Evolutionary conservation across 2,888 invertebrate species (phyloP).

Genomic region (Lamproptera curius): DNA sequence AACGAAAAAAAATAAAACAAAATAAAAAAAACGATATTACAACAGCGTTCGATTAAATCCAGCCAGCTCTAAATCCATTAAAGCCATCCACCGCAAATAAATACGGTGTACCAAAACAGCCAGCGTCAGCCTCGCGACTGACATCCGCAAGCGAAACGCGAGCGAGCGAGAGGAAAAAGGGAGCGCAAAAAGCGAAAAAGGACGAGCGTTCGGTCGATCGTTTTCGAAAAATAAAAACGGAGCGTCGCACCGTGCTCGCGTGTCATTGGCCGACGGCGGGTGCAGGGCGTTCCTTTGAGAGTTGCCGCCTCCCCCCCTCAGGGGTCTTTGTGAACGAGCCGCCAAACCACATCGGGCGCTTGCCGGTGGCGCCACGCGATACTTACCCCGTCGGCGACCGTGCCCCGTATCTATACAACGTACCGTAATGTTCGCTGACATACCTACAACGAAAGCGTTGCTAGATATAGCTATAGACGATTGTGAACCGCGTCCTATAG

Average conservation of each 20-base stretch:
- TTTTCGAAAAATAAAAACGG: constrained; percentile 66
- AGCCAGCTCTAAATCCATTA: constrained; percentile 1
- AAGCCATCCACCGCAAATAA: too few species aligned
- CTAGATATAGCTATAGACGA: too few species aligned
- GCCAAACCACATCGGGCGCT: constrained; percentile 73
- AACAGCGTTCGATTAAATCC: background rate
- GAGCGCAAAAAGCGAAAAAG: constrained; percentile 40
- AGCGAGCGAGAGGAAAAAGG: constrained; percentile 23
- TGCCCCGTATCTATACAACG: too few species aligned
- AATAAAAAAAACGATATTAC: too few species aligned
- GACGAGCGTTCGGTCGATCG: constrained; percentile 41
- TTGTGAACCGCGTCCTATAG: too few species aligned
- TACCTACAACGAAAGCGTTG: too few species aligned
- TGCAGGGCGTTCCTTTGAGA: constrained; percentile 51
- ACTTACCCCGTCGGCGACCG: too few species aligned
- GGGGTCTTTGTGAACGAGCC: constrained; percentile 54
- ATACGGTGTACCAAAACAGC: too few species aligned
- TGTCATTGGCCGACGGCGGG: constrained; percentile 47
- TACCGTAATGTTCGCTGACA: too few species aligned
- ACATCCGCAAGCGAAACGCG: constrained; percentile 56
- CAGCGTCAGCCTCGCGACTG: constrained; percentile 54
- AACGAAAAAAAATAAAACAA: too few species aligned
- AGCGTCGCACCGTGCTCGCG: constrained; percentile 45
- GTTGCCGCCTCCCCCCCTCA: constrained; percentile 62
- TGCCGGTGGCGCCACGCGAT: constrained; percentile 68